These are phyloP conservation scores for Lasioglossum zephyrum DNA, from an alignment of 2,888 invertebrate species.

Conservation along the genomic window DNA sequence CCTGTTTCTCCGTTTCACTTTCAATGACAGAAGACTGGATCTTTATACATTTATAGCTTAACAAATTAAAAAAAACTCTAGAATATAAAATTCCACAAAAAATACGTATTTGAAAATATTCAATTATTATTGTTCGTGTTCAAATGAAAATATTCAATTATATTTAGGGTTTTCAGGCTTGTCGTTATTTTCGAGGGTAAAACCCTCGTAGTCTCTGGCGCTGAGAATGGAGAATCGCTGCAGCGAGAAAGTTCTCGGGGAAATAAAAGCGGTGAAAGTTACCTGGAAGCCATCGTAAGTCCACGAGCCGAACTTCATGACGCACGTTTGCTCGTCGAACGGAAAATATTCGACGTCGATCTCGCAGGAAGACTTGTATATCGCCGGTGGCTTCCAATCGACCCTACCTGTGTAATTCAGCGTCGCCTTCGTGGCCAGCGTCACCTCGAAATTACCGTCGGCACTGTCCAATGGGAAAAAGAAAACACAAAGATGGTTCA, in stretches of 20 bases:
- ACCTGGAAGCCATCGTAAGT: conserved; percentile 94
- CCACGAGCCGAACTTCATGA: conserved; percentile 95
- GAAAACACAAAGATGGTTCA: conserved; percentile 39
- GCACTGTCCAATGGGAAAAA: conserved; percentile 86
- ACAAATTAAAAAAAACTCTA: too few species aligned
- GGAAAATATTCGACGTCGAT: conserved; percentile 95
- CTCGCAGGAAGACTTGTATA: conserved; percentile 95
- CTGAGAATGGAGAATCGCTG: not conserved
- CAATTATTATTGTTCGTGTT: too few species aligned
- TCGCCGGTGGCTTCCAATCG: conserved; percentile 96
- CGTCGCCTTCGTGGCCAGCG: conserved; percentile 92
- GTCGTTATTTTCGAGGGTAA: not conserved
- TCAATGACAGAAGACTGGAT: too few species aligned
- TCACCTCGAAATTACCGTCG: conserved; percentile 94
- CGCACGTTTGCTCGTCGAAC: conserved; percentile 94
- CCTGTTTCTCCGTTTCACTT: too few species aligned
- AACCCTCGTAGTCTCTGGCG: not conserved
- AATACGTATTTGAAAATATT: too few species aligned
- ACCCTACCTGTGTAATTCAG: conserved; percentile 92
- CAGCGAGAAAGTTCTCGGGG: not conserved
- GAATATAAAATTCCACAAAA: too few species aligned
- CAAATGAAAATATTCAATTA: too few species aligned
- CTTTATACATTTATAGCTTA: too few species aligned
- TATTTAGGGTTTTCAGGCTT: too few species aligned
- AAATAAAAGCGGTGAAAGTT: conserved; percentile 12